Evolutionary conservation across 2,113 vertebrate species (phyloP).

Genomic region (Felis catus): F.catus_Fca126_mat1.0 CM031424.1:30594001-30594500

Average conservation of each 20-base stretch:
- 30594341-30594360: neutral
- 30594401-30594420: neutral
- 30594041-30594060: neutral
- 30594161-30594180: neutral
- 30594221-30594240: neutral
- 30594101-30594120: neutral
- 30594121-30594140: neutral
- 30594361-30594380: neutral
- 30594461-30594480: neutral
- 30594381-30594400: neutral
- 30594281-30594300: neutral
- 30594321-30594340: neutral
- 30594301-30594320: neutral
- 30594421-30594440: neutral
- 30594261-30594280: neutral
- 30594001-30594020: neutral
- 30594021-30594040: neutral
- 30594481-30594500: neutral
- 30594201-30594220: neutral
- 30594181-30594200: neutral
- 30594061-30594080: neutral
- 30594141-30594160: neutral
- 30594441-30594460: neutral
- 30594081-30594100: neutral
- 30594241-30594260: neutral